Conservation (phyloP, 2,888 invertebrate genomes). For the Drosophila sordidula region DNA sequence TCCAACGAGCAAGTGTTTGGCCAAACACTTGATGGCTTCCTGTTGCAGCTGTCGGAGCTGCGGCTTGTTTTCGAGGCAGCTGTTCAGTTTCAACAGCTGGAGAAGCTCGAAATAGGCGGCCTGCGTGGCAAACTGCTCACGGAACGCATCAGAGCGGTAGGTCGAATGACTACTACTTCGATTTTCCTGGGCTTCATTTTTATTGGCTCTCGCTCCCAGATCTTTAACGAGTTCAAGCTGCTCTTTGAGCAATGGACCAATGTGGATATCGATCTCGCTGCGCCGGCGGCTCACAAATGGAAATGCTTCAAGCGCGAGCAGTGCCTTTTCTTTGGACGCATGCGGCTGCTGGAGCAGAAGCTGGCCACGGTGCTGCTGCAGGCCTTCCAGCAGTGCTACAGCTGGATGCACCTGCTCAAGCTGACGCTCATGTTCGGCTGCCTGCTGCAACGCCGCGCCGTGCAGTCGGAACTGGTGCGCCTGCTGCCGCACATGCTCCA, state of each 20-base stretch:
- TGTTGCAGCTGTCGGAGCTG: constrained; percentile 88
- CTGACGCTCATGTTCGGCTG: constrained; percentile 86
- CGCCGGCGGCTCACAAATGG: constrained; percentile 64
- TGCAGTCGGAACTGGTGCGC: constrained; percentile 86
- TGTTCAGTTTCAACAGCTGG: constrained; percentile 93
- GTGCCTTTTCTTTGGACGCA: constrained; percentile 84
- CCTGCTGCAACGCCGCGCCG: constrained; percentile 86
- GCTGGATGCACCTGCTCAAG: constrained; percentile 87
- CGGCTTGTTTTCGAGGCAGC: constrained; percentile 91
- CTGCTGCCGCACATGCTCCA: constrained; percentile 86
- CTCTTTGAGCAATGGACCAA: constrained; percentile 83
- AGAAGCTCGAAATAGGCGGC: constrained; percentile 92
- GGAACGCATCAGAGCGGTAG: constrained; percentile 78
- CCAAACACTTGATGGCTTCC: constrained; percentile 87
- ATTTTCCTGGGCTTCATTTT: neutral
- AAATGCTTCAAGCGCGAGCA: constrained; percentile 87
- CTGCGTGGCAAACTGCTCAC: constrained; percentile 82
- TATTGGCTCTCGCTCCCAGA: constrained; percentile 53
- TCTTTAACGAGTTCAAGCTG: constrained; percentile 80
- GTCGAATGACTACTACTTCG: neutral
- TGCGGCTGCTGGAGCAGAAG: constrained; percentile 86
- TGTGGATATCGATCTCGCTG: constrained; percentile 80
- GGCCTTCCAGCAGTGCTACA: constrained; percentile 87
- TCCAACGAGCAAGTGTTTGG: constrained; percentile 90
- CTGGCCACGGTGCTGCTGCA: constrained; percentile 87